Percentiles rank a stretch among this genome's conserved stretches.
phyloP scores from a whole-genome alignment of 64 coral and sea anemone genomes.

The Pocillopora damicornis region DNA sequence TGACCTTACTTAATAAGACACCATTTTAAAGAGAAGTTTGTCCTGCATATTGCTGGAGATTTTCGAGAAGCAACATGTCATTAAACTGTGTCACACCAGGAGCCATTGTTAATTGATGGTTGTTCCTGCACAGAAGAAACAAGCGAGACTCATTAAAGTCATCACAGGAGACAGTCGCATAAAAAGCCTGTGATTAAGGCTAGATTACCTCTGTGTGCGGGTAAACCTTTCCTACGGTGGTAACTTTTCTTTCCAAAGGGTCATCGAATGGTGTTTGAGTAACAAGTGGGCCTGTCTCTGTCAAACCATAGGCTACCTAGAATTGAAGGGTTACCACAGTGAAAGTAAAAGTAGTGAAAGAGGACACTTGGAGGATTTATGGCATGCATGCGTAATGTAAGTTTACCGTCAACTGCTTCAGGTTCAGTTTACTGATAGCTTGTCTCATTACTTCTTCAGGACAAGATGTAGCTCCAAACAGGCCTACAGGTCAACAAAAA shows the following conservation, averaged over 20 bases:
- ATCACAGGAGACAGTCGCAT: too few relatives aligned
- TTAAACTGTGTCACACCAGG: too few relatives aligned
- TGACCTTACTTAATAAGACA: too few relatives aligned
- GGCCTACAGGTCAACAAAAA: constrained; percentile 4
- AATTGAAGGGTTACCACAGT: not conserved
- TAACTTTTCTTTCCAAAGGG: constrained; percentile 48
- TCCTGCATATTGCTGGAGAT: too few relatives aligned
- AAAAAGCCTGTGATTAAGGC: not conserved
- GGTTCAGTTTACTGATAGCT: constrained; percentile 37
- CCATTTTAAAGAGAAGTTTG: too few relatives aligned
- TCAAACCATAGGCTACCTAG: constrained; percentile 57
- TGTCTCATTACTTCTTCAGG: constrained; percentile 68
- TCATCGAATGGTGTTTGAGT: constrained; percentile 30
- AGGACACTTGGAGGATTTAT: too few relatives aligned
- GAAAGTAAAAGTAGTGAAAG: too few relatives aligned
- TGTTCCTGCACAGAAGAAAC: too few relatives aligned
- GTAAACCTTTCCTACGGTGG: constrained; percentile 54
- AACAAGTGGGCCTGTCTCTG: constrained; percentile 41
- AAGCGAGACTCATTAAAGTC: too few relatives aligned
- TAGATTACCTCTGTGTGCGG: constrained; percentile 56
- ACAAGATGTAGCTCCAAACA: constrained; percentile 51
- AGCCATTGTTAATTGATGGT: too few relatives aligned
- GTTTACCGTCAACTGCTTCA: constrained; percentile 59
- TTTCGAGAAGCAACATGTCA: too few relatives aligned
- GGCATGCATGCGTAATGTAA: not conserved